Conservation (phyloP, 1,140 invertebrate species). For the Megathymus violae region DNA sequence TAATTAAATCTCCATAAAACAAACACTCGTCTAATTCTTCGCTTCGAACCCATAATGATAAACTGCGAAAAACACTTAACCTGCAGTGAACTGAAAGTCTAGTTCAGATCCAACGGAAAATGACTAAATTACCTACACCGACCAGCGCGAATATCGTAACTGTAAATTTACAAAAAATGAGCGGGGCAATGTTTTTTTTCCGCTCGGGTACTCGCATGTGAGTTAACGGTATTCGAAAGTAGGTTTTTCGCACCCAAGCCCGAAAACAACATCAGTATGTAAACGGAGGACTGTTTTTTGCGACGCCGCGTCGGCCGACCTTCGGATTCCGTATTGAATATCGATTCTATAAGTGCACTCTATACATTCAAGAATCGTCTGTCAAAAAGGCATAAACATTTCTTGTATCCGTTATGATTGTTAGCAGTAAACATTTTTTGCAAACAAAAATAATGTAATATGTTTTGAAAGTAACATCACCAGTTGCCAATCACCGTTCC, state of each 20-base stretch:
- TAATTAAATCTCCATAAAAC: slow-evolving; percentile 21
- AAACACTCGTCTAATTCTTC: slow-evolving; percentile 10
- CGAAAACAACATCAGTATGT: slow-evolving; percentile 39
- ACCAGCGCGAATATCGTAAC: slow-evolving; percentile 41
- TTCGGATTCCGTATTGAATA: slow-evolving; percentile 27
- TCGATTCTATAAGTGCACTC: slow-evolving; percentile 23
- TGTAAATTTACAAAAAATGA: slow-evolving; percentile 56
- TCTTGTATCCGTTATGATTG: slow-evolving; percentile 16
- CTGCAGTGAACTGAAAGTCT: slow-evolving; percentile 5
- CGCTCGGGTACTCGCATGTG: slow-evolving; percentile 45
- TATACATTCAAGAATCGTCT: slow-evolving; percentile 8
- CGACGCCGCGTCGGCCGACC: slow-evolving; percentile 14
- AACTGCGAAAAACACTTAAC: slow-evolving; percentile 4
- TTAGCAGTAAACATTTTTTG: no score
- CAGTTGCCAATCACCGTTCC: no score
- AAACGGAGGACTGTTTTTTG: slow-evolving; percentile 11
- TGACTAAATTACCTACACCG: slow-evolving; percentile 27
- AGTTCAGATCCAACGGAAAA: slow-evolving; percentile 16
- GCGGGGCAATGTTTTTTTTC: slow-evolving; percentile 41
- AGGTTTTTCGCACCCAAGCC: slow-evolving; percentile 25
- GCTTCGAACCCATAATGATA: neutral
- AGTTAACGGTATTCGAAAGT: slow-evolving; percentile 57
- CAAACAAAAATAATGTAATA: no score
- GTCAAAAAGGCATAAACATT: slow-evolving; percentile 13
- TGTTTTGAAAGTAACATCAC: no score